A percentile compares a stretch with the other conserved stretches of the same genome.
Evolutionary conservation across 2,113 vertebrate genomes (phyloP).

Genomic region (Alligator sinensis): DNA sequence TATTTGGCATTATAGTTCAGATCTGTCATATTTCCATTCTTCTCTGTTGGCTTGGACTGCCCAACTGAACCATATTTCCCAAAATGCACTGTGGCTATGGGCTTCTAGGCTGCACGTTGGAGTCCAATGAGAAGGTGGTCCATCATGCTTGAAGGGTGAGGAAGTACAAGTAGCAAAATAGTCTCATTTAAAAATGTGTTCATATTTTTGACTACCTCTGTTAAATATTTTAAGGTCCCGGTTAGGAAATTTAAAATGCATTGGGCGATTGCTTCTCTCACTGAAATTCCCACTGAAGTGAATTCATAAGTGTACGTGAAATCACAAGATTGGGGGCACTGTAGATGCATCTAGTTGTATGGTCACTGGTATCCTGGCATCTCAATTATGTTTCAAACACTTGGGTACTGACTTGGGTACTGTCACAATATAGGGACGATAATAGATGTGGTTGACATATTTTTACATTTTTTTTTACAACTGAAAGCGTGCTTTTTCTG

Average conservation of each 20-base stretch:
- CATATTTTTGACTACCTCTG: constrained; percentile 16
- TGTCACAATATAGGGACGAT: not conserved
- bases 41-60: not conserved
- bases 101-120: not conserved
- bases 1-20: not conserved
- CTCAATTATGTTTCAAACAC: not conserved
- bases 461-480: not conserved
- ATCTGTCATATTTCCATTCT: constrained; percentile 10
- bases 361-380: not conserved
- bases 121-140: not conserved
- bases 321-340: not conserved
- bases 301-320: constrained; percentile 52
- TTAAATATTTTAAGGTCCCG: constrained; percentile 47
- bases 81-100: not conserved
- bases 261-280: constrained; percentile 37
- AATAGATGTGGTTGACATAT: not conserved
- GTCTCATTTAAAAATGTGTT: constrained; percentile 16
- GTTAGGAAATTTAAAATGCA: constrained; percentile 47
- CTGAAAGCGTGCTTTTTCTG: not conserved
- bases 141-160: not conserved
- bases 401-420: not conserved
- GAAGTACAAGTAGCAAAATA: constrained; percentile 12
- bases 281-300: constrained; percentile 46
- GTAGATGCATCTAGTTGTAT: too few species aligned
- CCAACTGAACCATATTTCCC: not conserved